A percentile compares a stretch with the other conserved stretches of the same genome.
Evolutionary conservation across 1,140 invertebrate species (phyloP).

Genomic region (Hypothenemus hampei): DNA sequence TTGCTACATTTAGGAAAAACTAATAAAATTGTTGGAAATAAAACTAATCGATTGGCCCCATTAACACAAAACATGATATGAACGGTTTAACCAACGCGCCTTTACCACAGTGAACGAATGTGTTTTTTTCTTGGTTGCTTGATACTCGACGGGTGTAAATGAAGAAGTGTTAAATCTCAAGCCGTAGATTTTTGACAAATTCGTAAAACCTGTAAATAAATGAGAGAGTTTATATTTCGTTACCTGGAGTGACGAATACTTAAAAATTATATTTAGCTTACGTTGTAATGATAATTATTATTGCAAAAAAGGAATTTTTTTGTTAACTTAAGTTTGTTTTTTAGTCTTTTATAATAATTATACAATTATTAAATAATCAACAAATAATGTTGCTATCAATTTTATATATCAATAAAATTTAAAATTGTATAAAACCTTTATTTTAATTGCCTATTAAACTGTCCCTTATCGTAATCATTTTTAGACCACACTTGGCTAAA

Average conservation of each 20-base stretch:
- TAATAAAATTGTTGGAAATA: constrained; percentile 2
- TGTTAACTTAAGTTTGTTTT: constrained; percentile 33
- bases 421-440: constrained; percentile 23
- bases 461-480: no score
- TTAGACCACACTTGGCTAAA: no score
- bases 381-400: constrained; percentile 38
- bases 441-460: no score
- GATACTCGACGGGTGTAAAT: no score
- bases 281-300: constrained; percentile 30
- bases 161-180: no score
- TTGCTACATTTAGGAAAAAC: constrained; percentile 9
- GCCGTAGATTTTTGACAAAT: constrained; percentile 18
- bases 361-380: constrained; percentile 33
- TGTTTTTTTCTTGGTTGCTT: no score
- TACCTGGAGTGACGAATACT: constrained; percentile 21
- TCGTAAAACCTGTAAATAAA: constrained; percentile 21
- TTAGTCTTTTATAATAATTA: constrained; percentile 32
- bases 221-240: constrained; percentile 29
- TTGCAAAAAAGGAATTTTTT: constrained; percentile 23
- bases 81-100: no score
- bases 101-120: no score
- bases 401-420: constrained; percentile 40
- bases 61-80: no score
- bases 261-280: constrained; percentile 32
- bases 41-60: no score